phyloP scores from a whole-genome alignment of 1,140 invertebrate species.

The Psix sp. region DNA sequence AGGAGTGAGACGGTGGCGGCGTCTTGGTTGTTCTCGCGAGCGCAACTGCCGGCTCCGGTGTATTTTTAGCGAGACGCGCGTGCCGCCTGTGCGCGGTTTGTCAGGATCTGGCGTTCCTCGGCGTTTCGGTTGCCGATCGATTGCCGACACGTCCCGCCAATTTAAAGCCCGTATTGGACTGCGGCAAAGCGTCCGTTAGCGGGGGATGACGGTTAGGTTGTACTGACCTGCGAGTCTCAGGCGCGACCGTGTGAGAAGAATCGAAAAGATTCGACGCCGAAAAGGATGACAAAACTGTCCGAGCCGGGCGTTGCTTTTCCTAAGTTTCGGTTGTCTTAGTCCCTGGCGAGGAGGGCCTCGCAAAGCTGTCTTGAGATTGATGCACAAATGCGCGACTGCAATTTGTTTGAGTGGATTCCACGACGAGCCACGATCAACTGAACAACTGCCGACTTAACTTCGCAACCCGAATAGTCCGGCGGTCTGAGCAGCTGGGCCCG shows the following conservation, averaged over 20 bases:
- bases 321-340: too few species aligned
- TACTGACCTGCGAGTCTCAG: too few species aligned
- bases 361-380: not conserved
- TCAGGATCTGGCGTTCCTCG: not conserved
- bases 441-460: not conserved
- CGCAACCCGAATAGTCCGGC: too few species aligned
- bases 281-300: too few species aligned
- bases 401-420: not conserved
- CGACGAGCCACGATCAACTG: not conserved
- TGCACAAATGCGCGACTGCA: not conserved
- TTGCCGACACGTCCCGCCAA: not conserved
- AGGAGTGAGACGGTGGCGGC: constrained; percentile 21
- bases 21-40: constrained; percentile 13
- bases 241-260: too few species aligned
- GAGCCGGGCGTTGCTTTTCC: too few species aligned
- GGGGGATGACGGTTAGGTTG: too few species aligned
- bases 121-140: not conserved
- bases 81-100: not conserved
- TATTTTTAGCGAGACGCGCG: constrained; percentile 26
- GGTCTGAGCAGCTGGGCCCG: too few species aligned
- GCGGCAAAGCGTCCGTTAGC: not conserved
- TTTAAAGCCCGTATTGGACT: not conserved
- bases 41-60: constrained; percentile 14
- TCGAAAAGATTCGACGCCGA: too few species aligned
- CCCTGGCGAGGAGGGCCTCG: not conserved